Percentiles rank a stretch among this genome's conserved stretches.
Conservation (phyloP, 2,113 vertebrate species). For the Labeo catla region DNA sequence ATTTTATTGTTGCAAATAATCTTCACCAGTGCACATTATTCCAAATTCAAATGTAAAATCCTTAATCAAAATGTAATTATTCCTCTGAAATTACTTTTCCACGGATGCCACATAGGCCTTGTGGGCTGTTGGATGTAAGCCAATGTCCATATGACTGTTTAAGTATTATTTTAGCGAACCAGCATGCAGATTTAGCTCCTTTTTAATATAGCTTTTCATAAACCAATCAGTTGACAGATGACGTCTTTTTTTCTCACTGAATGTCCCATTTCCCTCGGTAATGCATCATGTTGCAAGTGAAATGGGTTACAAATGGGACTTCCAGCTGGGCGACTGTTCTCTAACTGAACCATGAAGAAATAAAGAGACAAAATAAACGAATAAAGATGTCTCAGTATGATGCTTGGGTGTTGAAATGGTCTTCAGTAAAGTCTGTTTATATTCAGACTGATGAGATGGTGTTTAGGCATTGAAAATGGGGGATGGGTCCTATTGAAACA, state of each 20-base stretch:
- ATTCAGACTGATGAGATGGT: background rate
- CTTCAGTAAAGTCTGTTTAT: background rate
- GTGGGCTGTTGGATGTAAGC: background rate
- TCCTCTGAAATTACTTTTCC: no score
- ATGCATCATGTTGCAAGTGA: background rate
- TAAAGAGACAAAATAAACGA: background rate
- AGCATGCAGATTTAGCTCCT: background rate
- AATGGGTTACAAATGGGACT: background rate
- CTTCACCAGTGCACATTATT: no score
- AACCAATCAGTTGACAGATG: background rate
- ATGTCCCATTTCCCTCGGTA: background rate
- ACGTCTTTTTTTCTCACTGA: background rate
- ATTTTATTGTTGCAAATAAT: no score
- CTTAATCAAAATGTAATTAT: no score
- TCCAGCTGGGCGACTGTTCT: background rate
- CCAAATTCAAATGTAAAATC: no score
- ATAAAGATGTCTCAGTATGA: no score
- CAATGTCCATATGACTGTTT: background rate
- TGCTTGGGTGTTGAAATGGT: background rate
- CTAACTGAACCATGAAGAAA: background rate
- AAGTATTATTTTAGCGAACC: background rate
- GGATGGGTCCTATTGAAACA: background rate
- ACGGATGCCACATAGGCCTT: background rate
- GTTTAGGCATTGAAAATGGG: background rate
- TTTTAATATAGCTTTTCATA: background rate